phyloP scores from a whole-genome alignment of 2,888 invertebrate species.

The Liopterus haemorrhoidalis region DNA sequence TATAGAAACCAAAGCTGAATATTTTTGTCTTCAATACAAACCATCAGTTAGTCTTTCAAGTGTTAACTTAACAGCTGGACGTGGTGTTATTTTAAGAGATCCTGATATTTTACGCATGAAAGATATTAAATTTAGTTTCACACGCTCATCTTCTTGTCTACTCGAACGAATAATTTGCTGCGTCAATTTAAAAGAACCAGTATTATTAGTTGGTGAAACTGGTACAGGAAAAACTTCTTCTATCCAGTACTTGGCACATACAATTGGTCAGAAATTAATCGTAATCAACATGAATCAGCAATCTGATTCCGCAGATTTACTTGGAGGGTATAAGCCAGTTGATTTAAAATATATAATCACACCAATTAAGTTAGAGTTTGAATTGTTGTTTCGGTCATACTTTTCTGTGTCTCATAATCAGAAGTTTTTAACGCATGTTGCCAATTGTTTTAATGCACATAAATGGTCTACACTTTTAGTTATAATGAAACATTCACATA shows the following conservation, averaged over 20 bases:
- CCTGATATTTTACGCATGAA: conserved; percentile 30
- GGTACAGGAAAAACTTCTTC: conserved; percentile 97
- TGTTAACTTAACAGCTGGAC: conserved; percentile 62
- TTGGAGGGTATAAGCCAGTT: conserved; percentile 96
- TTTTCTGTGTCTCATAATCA: conserved; percentile 71
- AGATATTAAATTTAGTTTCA: conserved; percentile 67
- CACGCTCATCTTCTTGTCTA: conserved; percentile 71
- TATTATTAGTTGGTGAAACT: conserved; percentile 94
- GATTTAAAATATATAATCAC: conserved; percentile 77
- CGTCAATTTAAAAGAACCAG: conserved; percentile 77
- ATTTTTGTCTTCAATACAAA: conserved; percentile 71
- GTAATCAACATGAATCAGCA: conserved; percentile 99
- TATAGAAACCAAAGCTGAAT: conserved; percentile 72
- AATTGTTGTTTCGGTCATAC: conserved; percentile 71
- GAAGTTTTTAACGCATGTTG: conserved; percentile 75
- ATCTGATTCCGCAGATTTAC: conserved; percentile 91
- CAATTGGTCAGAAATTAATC: conserved; percentile 75
- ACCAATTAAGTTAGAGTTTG: conserved; percentile 78
- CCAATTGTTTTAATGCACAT: conserved; percentile 65
- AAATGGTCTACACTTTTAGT: conserved; percentile 67
- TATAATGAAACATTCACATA: conserved; percentile 69
- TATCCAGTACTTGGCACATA: conserved; percentile 83
- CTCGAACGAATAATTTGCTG: conserved; percentile 86
- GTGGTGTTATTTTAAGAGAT: conserved; percentile 50
- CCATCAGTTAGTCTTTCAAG: conserved; percentile 61